Conservation (phyloP, 1,140 invertebrate species). For the Anastatus disparis region DNA sequence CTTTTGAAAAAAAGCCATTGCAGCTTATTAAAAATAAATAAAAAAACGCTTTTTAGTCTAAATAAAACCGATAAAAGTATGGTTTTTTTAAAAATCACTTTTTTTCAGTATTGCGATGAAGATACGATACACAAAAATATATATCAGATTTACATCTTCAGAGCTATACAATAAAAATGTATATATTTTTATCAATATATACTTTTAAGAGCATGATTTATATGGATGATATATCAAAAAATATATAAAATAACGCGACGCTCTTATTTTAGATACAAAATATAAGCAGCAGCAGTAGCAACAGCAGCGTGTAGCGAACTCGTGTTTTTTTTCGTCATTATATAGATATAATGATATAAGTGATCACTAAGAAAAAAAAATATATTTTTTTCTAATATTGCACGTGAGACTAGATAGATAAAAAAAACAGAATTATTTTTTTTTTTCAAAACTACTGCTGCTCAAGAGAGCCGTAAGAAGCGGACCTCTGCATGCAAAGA, state of each 20-base stretch:
- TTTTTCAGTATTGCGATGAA: conserved; percentile 34
- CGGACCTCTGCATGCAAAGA: conserved; percentile 41
- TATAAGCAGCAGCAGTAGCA: neutral
- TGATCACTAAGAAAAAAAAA: too few species aligned
- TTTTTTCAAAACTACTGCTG: too few species aligned
- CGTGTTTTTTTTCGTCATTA: too few species aligned
- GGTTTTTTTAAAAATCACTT: too few species aligned
- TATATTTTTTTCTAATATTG: too few species aligned
- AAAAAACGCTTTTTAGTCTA: too few species aligned
- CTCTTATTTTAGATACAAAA: neutral
- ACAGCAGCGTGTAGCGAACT: neutral
- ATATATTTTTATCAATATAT: neutral
- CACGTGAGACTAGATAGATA: too few species aligned
- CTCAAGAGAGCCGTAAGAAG: conserved; percentile 41
- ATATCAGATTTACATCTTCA: conserved; percentile 13
- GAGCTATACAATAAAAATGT: neutral
- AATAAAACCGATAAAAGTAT: too few species aligned
- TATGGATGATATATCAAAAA: neutral
- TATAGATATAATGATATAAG: too few species aligned
- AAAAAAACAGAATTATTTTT: too few species aligned
- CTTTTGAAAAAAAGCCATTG: too few species aligned
- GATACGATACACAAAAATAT: conserved; percentile 37
- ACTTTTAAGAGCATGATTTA: neutral
- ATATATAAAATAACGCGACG: neutral
- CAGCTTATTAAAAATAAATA: too few species aligned